Base-by-base conservation (phyloP, 2,797 vertebrate genomes). In the Galago senegalensis region DNA sequence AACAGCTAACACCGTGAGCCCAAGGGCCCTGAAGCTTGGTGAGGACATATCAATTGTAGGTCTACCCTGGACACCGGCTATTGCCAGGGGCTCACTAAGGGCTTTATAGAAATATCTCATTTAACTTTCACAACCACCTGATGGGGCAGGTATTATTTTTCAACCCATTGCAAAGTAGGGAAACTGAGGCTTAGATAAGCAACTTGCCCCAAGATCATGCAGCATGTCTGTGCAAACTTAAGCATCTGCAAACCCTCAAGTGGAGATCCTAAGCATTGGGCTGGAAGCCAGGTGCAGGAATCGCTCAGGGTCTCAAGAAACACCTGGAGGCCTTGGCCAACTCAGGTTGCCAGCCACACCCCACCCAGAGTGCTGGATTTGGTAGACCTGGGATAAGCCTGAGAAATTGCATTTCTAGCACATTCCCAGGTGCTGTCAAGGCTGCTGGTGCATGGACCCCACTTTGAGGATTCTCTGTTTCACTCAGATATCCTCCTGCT, bases 1-100 rank as follows among this genome's bases (percentile, higher is more conserved):
- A 7, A 14, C 14, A 17, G 53, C 29, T 23, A 1, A 10, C 37
- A 40, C 53, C 21, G 14, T 0, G 7, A 18, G n/a, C 49, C 27
- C 3, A 7, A 1, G 7, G 34, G 49, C 61, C 31, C 27, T 0
- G 91, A 25, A 31, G 53, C 40, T 3, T 2, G 16, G 7, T 11
- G 49, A 61, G n/a, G 8, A 25, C 53, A 21, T 9, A 0, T 0
- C 3, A 7, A 7, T 3, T 1, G 3, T 17, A 79, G 13, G 21
- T 4, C 21, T 14, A 1, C 21, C 0, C 40, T 2, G 31, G 20
- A 13, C 1, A 2, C 4, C 56, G 3, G 27, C 37, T 20, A 27
- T 23, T 1, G 16, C 65, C 25, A 0, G 65, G 8, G 1, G 1
- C 43, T 49, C 9, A 20, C 92, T 43, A 13, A 61, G 58, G n/a